Percentiles rank a stretch among this genome's conserved stretches.
Conservation (phyloP, 2,888 invertebrate species). For the Dusona sp. region DNA sequence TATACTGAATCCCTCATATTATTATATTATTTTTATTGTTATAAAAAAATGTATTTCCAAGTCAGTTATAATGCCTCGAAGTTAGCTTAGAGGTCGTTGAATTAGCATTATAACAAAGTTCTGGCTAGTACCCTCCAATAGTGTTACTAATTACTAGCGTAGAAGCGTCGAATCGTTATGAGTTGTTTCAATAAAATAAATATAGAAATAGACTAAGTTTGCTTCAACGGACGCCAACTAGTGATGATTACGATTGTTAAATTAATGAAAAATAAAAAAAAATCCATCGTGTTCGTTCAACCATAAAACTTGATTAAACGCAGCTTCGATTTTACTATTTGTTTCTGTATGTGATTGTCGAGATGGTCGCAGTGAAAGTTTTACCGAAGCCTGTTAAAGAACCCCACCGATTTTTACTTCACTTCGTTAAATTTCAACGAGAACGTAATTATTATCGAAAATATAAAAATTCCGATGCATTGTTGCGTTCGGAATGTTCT, state of each 20-base stretch:
- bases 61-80: background rate
- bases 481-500: background rate
- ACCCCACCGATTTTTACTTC: constrained; percentile 22
- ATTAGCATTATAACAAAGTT: background rate
- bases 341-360: background rate
- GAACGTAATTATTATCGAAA: constrained; percentile 27
- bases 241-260: background rate
- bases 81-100: background rate
- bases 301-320: constrained; percentile 14
- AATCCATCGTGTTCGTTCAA: constrained; percentile 1
- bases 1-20: too few species aligned
- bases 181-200: background rate
- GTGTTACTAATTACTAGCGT: constrained; percentile 9
- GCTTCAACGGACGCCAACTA: constrained; percentile 2
- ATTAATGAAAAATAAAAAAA: background rate
- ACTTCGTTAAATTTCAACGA: constrained; percentile 36
- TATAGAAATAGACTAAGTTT: background rate
- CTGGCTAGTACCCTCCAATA: background rate
- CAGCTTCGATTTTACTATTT: background rate
- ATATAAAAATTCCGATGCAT: constrained; percentile 11
- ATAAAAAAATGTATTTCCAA: background rate
- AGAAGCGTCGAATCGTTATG: background rate
- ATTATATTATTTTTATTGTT: background rate
- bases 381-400: constrained; percentile 8
- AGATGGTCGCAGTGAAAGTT: background rate